phyloP scores from a whole-genome alignment of 2,888 invertebrate species.

The Hartigia nigra region DNA sequence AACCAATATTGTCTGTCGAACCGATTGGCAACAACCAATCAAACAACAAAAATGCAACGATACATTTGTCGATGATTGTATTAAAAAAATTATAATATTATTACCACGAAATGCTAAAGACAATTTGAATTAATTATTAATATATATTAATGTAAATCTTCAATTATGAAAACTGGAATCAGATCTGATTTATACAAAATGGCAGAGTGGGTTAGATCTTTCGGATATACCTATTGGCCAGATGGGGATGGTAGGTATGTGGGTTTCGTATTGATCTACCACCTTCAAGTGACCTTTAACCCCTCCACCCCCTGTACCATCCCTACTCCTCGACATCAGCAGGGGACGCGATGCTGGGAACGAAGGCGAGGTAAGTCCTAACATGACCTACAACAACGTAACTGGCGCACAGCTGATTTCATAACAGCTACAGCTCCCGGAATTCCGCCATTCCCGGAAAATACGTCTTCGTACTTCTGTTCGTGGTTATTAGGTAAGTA shows the following conservation, averaged over 20 bases:
- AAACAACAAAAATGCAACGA: background rate
- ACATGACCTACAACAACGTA: constrained; percentile 57
- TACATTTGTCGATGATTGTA: background rate
- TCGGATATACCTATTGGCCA: constrained; percentile 29
- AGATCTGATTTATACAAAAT: background rate
- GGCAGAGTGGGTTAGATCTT: constrained; percentile 6
- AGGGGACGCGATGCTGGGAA: constrained; percentile 19
- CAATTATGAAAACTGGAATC: background rate
- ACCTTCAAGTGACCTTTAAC: constrained; percentile 53
- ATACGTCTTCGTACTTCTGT: constrained; percentile 1
- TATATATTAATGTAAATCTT: background rate
- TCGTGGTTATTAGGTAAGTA: background rate
- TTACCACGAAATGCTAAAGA: background rate
- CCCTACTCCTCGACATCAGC: background rate
- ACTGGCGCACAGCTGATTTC: constrained; percentile 56
- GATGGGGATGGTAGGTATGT: constrained; percentile 44
- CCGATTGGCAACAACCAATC: background rate
- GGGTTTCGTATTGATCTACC: constrained; percentile 54
- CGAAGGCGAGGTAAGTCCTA: constrained; percentile 32
- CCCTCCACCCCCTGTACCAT: constrained; percentile 27
- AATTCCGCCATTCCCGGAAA: constrained; percentile 41
- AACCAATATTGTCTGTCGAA: background rate
- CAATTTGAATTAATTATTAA: background rate
- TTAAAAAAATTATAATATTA: background rate
- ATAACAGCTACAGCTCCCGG: constrained; percentile 39